Conservation (phyloP, 2,113 vertebrate species). For the Chionomys nivalis region DNA sequence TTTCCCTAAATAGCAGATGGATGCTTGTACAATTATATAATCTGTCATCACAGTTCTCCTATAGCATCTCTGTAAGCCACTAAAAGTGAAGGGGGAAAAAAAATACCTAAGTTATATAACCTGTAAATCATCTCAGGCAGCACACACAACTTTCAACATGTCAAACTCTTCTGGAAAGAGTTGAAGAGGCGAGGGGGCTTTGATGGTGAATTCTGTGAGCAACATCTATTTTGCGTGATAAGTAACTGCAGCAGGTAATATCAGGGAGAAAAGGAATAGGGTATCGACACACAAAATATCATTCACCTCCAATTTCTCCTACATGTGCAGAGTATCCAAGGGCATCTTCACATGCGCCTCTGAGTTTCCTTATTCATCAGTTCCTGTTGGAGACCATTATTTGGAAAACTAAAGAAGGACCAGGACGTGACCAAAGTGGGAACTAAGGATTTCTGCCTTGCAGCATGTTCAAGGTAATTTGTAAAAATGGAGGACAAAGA, state of each 20-base stretch:
- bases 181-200: not conserved
- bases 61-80: not conserved
- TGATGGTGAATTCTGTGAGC: no score
- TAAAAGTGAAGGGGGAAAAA: not conserved
- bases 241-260: not conserved
- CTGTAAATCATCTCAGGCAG: not conserved
- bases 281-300: not conserved
- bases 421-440: not conserved
- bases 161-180: constrained; percentile 20
- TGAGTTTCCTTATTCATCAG: not conserved
- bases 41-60: not conserved
- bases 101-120: not conserved
- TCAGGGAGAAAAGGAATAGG: not conserved
- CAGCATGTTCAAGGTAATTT: not conserved
- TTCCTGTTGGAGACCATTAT: not conserved
- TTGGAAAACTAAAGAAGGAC: not conserved
- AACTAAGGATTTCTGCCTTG: not conserved
- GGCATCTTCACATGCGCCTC: not conserved
- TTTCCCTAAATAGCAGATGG: not conserved
- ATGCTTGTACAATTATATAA: not conserved
- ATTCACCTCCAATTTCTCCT: not conserved
- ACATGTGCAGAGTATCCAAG: not conserved
- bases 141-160: not conserved
- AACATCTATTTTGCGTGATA: not conserved
- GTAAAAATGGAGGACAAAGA: not conserved